Base-by-base conservation (phyloP, 2,797 vertebrate genomes). In the Sebastiscus tertius region DNA sequence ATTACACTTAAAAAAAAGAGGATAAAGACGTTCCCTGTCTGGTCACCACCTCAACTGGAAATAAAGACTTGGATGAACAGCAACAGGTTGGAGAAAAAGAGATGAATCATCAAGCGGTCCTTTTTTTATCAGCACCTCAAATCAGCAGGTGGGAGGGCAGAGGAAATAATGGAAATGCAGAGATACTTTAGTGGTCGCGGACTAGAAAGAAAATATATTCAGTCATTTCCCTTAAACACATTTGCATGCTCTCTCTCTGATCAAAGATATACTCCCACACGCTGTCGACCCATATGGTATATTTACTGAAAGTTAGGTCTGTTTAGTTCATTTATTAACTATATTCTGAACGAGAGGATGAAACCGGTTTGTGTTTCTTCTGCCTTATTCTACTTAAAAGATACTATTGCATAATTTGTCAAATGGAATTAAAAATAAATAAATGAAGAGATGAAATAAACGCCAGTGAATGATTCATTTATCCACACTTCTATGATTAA, bases 101-200 rank as follows among this genome's bases (percentile, higher is more conserved):
- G 69, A 81, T 85, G 87, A 88, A 64, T 90, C 86, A 88, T 80
- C 79, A 39, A 62, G 65, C 33, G 4, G 39, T 29, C 9, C 20
- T 83, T 67, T 79, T 60, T 82, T 82, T 81, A 86, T 87, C 80
- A 73, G 62, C 61, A 68, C 29, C 76, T 91, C 62, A 49, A 42
- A 85, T 88, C 82, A 75, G 54, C 77, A 78, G 86, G 90, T 87
- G 78, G 84, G 81, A 81, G 78, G 75, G 22, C 67, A 79, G 72
- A 79, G 71, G 71, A 85, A 77, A 77, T 65, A 72, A 78, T 34
- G 46, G 58, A 66, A 83, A 91, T 49, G 46, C 63, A 55, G 56
- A 75, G 79, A 56, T 26, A 12, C 58, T 56, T 64, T 3, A 71
- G 49, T 9, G 42, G 31, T 54, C 16, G 2, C 2, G 22, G 46